Base-by-base conservation (phyloP, 1,140 invertebrate species). In the Drosophila melanogaster region DNA sequence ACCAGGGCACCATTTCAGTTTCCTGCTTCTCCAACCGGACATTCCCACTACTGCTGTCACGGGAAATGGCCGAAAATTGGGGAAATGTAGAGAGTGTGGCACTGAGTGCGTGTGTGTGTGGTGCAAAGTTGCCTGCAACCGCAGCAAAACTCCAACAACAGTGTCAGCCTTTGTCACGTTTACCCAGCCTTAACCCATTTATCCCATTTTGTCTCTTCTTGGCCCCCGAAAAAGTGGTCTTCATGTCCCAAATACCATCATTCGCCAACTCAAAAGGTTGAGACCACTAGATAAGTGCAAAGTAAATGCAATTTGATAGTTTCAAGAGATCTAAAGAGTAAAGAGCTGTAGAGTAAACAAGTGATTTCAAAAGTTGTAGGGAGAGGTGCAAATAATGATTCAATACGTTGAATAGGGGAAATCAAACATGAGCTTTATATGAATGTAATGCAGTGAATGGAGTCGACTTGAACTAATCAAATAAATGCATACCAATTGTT, bases 131-230 rank as follows among this genome's bases (percentile, higher is more conserved):
- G 40, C n/a, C 6, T 69, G 41, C 64, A 70, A 70, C 65, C 67
- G 51, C 65, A 70, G 51, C 65, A 71, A 65, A 70, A 47, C 67
- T 71, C 67, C 14, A 57, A 40, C 14, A 57, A 40, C 67, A 71
- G 51, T 71, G 65, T 69, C 66, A 70, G 64, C 26, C 64, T 70
- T 70, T 70, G 66, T 71, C 64, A 71, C 67, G 65, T 71, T 51
- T 43, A 24, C 24, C 53, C 35, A 43, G 67, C 51, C 51, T 49
- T 71, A 71, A 71, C 67, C 50, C 64, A 71, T 71, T 71, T 70
- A 71, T 26, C 26, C 54, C 26, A 17, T 37, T 30, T 8, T 24
- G 47, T 50, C 47, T 15, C 24, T 30, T 55, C 53, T 43, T 4
- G n/a, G 35, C 14, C 35, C 5, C 33, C 17, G 14, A 35, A 33